phyloP scores from a whole-genome alignment of 2,888 invertebrate species.

The Drosophila anomalata region DNA sequence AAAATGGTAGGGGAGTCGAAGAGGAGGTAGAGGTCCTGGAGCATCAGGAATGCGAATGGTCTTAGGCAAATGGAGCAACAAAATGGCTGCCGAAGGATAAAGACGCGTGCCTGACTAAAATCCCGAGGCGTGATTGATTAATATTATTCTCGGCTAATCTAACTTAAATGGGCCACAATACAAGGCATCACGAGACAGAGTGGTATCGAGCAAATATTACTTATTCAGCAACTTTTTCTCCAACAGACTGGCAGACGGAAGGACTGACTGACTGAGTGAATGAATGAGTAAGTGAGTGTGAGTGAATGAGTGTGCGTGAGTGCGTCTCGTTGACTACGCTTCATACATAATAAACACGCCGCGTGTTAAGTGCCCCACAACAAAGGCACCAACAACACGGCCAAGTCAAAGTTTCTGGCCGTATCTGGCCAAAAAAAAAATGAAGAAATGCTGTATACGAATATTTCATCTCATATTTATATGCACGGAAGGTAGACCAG shows the following conservation, averaged over 20 bases:
- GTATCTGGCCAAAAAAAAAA: constrained; percentile 22
- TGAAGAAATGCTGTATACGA: constrained; percentile 2
- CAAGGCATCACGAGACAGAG: constrained; percentile 28
- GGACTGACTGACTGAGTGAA: background rate
- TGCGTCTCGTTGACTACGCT: constrained; percentile 65
- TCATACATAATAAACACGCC: constrained; percentile 76
- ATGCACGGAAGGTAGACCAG: constrained; percentile 44
- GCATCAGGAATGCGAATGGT: constrained; percentile 48
- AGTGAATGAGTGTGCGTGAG: constrained; percentile 52
- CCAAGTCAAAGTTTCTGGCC: constrained; percentile 12
- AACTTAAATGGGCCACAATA: constrained; percentile 74
- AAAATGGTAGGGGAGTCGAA: constrained; percentile 40
- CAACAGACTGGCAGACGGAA: constrained; percentile 7
- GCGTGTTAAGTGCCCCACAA: constrained; percentile 67
- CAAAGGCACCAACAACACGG: constrained; percentile 13
- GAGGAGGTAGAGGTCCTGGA: constrained; percentile 35
- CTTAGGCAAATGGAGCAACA: constrained; percentile 71
- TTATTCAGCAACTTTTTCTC: constrained; percentile 71
- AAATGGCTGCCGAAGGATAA: constrained; percentile 54
- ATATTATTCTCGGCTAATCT: constrained; percentile 79
- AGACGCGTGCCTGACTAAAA: constrained; percentile 44
- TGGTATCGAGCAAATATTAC: constrained; percentile 58
- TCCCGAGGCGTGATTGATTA: constrained; percentile 78
- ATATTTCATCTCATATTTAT: constrained; percentile 43
- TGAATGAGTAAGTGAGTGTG: constrained; percentile 4